Evolutionary conservation across 2,113 vertebrate genomes (phyloP), one percentile per base, ranked within the genome.

Genomic region (Etheostoma cragini): DNA sequence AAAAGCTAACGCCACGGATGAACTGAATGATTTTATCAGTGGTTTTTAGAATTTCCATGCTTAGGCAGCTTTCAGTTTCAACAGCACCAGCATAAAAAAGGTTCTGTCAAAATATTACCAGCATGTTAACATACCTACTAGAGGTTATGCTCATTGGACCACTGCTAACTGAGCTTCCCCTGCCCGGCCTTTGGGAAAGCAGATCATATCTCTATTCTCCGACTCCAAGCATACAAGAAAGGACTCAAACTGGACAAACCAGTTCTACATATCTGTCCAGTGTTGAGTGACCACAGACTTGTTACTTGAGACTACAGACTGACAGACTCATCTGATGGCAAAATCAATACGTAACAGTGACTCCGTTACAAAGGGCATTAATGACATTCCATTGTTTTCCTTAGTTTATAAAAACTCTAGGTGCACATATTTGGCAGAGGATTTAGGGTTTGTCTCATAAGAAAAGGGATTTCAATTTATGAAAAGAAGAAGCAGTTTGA

Each of bases 171-270:
- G 45, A 64, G 35, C 70, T 38, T 80, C 72, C 82, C 73, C 47
- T 47, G 1, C 62, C 63, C 47, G 49, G 54, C 86, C 76, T 80
- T 79, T 83, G 57, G 85, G 78, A 86, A 61, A 72, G 22, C 52
- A 78, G 88, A 89, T 90, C 74, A 64, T 87, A 88, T 88, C 80
- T 84, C 69, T n/a, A 58, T 76, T 84, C 61, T 76, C 16, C 30
- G 1, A 50, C 78, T 77, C 24, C 21, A n/a, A 52, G 7, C n/a
- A 30, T 10, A 50, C 46, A 76, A 49, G 70, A 54, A 67, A 62
- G 52, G 61, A 74, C 30, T 80, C 33, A 81, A 84, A 88, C 84
- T 65, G 76, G 82, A 84, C 12, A 57, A 87, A 87, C 72, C 76
- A 58, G 84, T 79, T 82, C 68, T 38, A 26, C 76, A 60, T 76